Conservation (phyloP, 2,797 vertebrate genomes). For the Hylomyscus alleni region DNA sequence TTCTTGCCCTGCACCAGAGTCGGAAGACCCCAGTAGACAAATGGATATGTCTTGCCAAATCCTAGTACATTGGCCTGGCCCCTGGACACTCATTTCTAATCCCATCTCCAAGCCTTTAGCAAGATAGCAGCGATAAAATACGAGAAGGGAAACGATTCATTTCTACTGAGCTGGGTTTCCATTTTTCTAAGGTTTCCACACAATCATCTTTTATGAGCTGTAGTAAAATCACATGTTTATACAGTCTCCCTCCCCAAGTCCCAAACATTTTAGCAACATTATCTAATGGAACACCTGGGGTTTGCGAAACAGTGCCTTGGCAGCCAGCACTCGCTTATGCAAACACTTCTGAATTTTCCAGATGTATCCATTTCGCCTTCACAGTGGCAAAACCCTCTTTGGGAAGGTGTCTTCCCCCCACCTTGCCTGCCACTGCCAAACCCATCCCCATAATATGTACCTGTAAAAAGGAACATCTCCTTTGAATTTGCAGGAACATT, state of each 20-base stretch:
- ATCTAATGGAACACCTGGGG: constrained; percentile 84
- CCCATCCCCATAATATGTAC: constrained; percentile 37
- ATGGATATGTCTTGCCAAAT: background rate
- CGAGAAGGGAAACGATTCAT: constrained; percentile 63
- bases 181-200: constrained; percentile 81
- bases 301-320: constrained; percentile 66
- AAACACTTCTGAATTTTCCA: constrained; percentile 79
- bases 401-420: constrained; percentile 37
- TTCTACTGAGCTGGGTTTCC: constrained; percentile 65
- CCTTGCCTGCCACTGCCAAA: background rate
- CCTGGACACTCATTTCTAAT: constrained; percentile 58
- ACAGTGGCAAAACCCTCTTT: constrained; percentile 65
- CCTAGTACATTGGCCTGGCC: background rate
- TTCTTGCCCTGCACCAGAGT: background rate
- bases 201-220: constrained; percentile 84
- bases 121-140: constrained; percentile 44
- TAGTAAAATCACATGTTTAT: constrained; percentile 84
- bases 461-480: constrained; percentile 68
- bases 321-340: constrained; percentile 43
- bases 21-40: background rate
- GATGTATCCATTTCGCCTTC: constrained; percentile 82
- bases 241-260: constrained; percentile 75
- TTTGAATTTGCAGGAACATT: constrained; percentile 40
- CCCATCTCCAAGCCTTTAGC: constrained; percentile 32
- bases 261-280: constrained; percentile 84